Base-by-base conservation (phyloP, 2,888 invertebrate genomes). In the Drosophila lutescens region DNA sequence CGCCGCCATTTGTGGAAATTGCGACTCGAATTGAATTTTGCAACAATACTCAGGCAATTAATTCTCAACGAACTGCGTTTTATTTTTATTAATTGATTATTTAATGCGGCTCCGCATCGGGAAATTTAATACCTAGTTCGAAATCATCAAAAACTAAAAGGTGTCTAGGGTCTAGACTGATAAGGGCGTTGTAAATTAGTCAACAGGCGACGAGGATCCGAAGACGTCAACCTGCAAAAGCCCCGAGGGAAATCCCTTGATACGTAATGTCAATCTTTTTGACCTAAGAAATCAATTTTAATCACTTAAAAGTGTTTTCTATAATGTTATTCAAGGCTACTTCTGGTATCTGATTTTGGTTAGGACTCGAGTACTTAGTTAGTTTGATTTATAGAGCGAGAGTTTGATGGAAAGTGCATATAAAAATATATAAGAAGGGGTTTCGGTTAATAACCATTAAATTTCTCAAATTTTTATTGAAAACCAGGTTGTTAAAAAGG, bases 21-120 rank as follows among this genome's bases (percentile, higher is more conserved):
- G 53, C 63, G 59, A 54, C 50, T 41, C 36, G 57, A 50, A 63
- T 23, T 23, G 59, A 41, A 49, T 60, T 59, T 66, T 13, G 44
- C 59, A 49, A 67, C 54, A 46, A 44, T 51, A 53, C 40, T 51
- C 61, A 63, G 74, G 74, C 58, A 75, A 23, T 80, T 40, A 75
- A 78, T 74, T 76, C 44, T 50, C 46, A 26, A n/a, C 2, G 32
- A 60, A 30, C 55, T 74, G 63, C 71, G 58, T 43, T 77, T 47
- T 20, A 53, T 61, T 53, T 50, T 26, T 46, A 46, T 70, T 56
- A 63, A 65, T 51, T 73, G 74, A 71, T 73, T 71, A 63, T 51
- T 73, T 56, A 71, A 73, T 65, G 46, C 44, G 50, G 55, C 53
- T 46, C 51, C 69, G 32, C 8, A 9, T 36, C 12, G 20, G 38